Base-by-base conservation (phyloP, 2,113 vertebrate species). In the Oncorhynchus tshawytscha region DNA sequence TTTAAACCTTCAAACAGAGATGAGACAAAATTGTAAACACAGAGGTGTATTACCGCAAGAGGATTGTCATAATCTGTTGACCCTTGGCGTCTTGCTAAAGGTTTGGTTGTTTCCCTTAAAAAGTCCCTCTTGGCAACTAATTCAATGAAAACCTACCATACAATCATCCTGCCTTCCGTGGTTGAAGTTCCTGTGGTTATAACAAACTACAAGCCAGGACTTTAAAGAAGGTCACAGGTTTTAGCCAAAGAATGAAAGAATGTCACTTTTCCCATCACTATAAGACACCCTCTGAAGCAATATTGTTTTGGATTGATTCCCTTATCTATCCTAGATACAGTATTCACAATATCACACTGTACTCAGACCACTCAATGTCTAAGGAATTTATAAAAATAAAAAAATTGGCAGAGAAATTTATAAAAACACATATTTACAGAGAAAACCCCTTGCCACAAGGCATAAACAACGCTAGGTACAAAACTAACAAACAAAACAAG, bases 381-480 rank as follows among this genome's bases (percentile, higher is more conserved):
- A 27, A 27, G 34, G 7, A 81, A 84, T 90, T 90, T 91, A 89
- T 90, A 34, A 34, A 34, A 34, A 31, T 6, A 31, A 6, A 34
- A 82, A 78, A 83, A 62, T 71, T 59, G 62, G 78, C 66, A 62
- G 70, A 27, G 15, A 49, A 25, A 68, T 34, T 2, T 20, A 1
- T 34, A 34, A 68, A 34, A 34, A 24, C 79, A 85, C 39, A 45
- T 8, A 39, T 82, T 82, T 85, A 87, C 86, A 88, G 1, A 34
- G 62, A 27, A 24, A 60, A 78, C 62, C 12, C 62, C 8, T 22
- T 22, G 18, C 1, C 29, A 68, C 66, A 73, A 66, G 31, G 20
- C 29, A 18, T 62, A 60, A 80, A 82, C 57, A 80, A 57, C 2
- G 0, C 39, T 57, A 45, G 1, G 39, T 64, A 7, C 16, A 81